Evolutionary conservation across 1,140 invertebrate species (phyloP).

Genomic region (Tyrophagus putrescentiae): DNA sequence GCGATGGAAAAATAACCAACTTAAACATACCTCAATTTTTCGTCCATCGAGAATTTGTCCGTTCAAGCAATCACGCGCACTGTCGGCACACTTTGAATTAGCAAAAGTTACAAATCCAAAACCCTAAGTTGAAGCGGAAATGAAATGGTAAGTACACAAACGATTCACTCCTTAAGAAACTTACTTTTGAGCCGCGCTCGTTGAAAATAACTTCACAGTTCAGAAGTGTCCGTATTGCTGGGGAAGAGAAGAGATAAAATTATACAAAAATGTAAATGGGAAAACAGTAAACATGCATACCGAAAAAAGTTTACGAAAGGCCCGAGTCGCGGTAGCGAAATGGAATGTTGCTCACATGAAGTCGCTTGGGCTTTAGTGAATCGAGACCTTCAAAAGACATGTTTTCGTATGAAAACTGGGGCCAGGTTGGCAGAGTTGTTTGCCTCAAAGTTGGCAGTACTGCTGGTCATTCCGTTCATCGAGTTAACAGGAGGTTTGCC

Average conservation of each 20-base stretch:
- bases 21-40: constrained; percentile 84
- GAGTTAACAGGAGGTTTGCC: background rate
- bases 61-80: constrained; percentile 98
- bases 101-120: constrained; percentile 99
- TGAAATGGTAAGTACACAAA: constrained; percentile 36
- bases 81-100: constrained; percentile 98
- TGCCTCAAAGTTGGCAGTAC: background rate
- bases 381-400: no score
- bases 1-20: no score
- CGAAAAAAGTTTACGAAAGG: constrained; percentile 88
- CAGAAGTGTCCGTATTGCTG: constrained; percentile 94
- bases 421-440: no score
- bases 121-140: constrained; percentile 50
- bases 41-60: constrained; percentile 99
- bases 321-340: constrained; percentile 96
- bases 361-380: constrained; percentile 43
- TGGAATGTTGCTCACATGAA: constrained; percentile 96
- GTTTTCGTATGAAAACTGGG: no score
- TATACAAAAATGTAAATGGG: constrained; percentile 13
- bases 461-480: background rate
- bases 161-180: constrained; percentile 28
- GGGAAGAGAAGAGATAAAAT: constrained; percentile 36
- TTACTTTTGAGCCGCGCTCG: constrained; percentile 97
- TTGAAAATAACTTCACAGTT: constrained; percentile 99
- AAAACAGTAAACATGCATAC: constrained; percentile 46